phyloP scores from a whole-genome alignment of 1,140 invertebrate genomes.

The Brachionus manjavacas region DNA sequence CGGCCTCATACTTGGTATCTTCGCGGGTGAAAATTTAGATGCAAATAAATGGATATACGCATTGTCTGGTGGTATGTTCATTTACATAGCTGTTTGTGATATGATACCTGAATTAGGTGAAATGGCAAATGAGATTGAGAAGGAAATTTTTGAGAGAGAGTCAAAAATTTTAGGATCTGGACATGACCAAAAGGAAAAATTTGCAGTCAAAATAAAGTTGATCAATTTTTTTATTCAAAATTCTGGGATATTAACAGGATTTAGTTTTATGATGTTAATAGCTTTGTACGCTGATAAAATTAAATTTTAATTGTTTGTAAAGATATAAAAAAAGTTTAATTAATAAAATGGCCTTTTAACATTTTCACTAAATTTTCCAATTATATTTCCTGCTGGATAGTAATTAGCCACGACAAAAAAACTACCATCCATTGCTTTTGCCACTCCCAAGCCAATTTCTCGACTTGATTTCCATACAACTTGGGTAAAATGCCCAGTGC shows the following conservation, averaged over 20 bases:
- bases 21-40: conserved; percentile 50
- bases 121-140: conserved; percentile 25
- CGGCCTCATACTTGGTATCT: conserved; percentile 62
- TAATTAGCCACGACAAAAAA: conserved; percentile 72
- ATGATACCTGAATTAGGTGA: conserved; percentile 53
- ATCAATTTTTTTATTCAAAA: conserved; percentile 31
- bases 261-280: conserved; percentile 1
- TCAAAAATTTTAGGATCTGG: not conserved
- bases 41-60: conserved; percentile 67
- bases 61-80: conserved; percentile 65
- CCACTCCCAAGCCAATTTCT: conserved; percentile 75
- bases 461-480: conserved; percentile 75
- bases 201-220: conserved; percentile 13
- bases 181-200: not conserved
- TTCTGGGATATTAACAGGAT: conserved; percentile 6
- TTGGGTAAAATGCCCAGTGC: conserved; percentile 82
- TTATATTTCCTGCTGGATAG: conserved; percentile 70
- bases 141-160: not conserved
- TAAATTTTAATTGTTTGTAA: not conserved
- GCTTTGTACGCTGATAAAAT: conserved; percentile 1
- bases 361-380: conserved; percentile 70
- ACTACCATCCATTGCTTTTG: conserved; percentile 66
- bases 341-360: conserved; percentile 59
- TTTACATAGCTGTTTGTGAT: conserved; percentile 65
- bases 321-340: not conserved